Conservation (phyloP, 2,888 invertebrate genomes). For the Drosophila cognata region DNA sequence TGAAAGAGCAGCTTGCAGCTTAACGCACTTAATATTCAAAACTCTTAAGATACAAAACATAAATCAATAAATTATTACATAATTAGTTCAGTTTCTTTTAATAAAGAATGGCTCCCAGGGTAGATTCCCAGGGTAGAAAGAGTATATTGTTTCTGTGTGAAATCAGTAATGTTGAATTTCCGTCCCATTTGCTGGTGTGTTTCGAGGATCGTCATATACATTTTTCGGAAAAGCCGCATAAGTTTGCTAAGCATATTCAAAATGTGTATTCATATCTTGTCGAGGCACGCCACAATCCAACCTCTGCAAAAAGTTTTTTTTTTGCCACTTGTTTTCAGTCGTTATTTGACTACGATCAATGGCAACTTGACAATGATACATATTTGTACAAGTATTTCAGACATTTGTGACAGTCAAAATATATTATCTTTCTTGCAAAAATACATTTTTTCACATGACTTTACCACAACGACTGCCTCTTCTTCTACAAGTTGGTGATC, state of each 20-base stretch:
- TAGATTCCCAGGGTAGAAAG: background rate
- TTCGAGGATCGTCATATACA: background rate
- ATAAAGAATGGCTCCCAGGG: background rate
- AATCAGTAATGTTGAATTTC: background rate
- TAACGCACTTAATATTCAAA: background rate
- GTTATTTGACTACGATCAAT: background rate
- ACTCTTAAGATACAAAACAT: background rate
- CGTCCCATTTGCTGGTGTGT: background rate
- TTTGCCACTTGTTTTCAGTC: background rate
- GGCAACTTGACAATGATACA: background rate
- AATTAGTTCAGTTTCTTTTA: background rate
- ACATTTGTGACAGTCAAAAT: too few species aligned
- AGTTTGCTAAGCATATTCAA: background rate
- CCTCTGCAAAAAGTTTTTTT: background rate
- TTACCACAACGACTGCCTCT: too few species aligned
- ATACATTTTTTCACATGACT: too few species aligned
- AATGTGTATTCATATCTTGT: background rate
- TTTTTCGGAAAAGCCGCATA: background rate
- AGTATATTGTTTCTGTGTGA: too few species aligned
- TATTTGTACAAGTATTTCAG: background rate
- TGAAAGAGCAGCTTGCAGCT: background rate
- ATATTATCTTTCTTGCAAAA: too few species aligned
- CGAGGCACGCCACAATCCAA: background rate
- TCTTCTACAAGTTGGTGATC: too few species aligned
- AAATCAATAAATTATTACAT: background rate